Conservation (phyloP, 2,888 invertebrate genomes). For the Deilephila porcellus region DNA sequence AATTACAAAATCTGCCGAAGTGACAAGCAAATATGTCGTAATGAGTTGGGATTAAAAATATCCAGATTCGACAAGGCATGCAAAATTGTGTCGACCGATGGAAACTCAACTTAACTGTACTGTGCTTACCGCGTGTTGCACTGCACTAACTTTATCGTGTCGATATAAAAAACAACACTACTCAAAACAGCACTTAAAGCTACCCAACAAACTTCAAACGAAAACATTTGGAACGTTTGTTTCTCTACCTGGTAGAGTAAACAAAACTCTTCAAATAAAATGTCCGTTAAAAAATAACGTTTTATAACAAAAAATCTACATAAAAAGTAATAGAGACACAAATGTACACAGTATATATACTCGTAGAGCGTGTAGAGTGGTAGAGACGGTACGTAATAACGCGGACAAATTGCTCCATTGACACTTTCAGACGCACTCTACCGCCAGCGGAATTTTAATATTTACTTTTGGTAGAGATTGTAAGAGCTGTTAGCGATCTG, state of each 20-base stretch:
- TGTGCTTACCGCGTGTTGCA: not conserved
- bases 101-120: not conserved
- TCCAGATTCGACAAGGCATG: no score
- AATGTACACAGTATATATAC: not conserved
- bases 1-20: no score
- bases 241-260: not conserved
- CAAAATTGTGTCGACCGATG: no score
- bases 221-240: slow-evolving; percentile 2
- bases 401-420: slow-evolving; percentile 21
- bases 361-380: slow-evolving; percentile 1
- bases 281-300: not conserved
- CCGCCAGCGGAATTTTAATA: not conserved
- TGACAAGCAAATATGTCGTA: no score
- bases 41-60: no score
- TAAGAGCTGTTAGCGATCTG: not conserved
- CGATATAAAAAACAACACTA: not conserved
- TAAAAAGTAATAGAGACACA: not conserved
- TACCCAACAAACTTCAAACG: not conserved
- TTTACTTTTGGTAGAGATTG: slow-evolving; percentile 9
- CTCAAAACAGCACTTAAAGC: not conserved
- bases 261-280: not conserved
- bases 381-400: not conserved
- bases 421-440: not conserved
- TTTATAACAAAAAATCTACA: not conserved
- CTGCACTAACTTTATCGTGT: not conserved